A percentile compares a stretch with the other conserved stretches of the same genome.
These are phyloP conservation scores for Sapajus apella DNA, from an alignment of 2,113 vertebrate species.

Conservation along the genomic window DNA sequence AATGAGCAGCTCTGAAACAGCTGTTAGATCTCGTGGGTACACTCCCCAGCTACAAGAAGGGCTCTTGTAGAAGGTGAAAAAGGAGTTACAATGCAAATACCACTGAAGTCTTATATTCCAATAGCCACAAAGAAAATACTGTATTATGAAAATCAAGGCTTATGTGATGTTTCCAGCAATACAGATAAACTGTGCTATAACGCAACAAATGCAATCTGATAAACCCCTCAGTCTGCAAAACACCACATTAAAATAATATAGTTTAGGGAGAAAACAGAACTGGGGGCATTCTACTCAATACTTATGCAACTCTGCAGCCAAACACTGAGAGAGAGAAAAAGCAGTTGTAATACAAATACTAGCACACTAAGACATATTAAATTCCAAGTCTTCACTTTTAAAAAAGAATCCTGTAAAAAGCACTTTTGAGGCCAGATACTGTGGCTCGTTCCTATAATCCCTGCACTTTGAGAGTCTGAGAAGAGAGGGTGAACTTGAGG, in stretches of 20 bases:
- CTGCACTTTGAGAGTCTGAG: too few species aligned
- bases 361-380: neutral
- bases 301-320: neutral
- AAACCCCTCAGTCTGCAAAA: neutral
- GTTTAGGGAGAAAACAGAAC: neutral
- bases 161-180: neutral
- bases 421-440: neutral
- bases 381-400: neutral
- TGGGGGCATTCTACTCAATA: neutral
- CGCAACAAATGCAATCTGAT: neutral
- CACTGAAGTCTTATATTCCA: neutral
- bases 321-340: neutral
- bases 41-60: neutral
- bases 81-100: neutral
- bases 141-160: neutral
- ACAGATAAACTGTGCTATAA: neutral
- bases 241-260: neutral
- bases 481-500: too few species aligned
- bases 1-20: slow-evolving; percentile 2
- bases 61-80: neutral
- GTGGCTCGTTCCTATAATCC: too few species aligned
- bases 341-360: neutral
- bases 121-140: neutral
- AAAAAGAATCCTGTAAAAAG: neutral
- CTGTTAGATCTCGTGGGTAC: neutral